Conservation (phyloP, 2,113 vertebrate species). For the Neofelis nebulosa region DNA sequence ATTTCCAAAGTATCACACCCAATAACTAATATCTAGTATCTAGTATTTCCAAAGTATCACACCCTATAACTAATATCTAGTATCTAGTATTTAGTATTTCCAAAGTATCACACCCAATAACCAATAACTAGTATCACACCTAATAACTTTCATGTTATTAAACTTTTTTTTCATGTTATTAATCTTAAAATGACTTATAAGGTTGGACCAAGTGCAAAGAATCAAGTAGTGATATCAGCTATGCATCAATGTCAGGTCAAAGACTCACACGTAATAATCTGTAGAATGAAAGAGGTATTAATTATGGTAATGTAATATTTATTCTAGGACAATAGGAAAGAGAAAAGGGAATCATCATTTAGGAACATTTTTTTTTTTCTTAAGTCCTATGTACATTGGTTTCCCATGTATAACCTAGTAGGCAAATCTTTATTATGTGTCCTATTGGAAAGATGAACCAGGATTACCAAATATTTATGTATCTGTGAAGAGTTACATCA, state of each 20-base stretch:
- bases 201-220: background rate
- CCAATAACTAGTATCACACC: background rate
- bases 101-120: background rate
- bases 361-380: background rate
- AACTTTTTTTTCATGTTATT: background rate
- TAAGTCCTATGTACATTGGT: background rate
- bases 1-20: background rate
- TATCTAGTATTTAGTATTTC: background rate
- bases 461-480: background rate
- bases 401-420: background rate
- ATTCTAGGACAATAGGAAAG: background rate
- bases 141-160: background rate
- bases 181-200: background rate
- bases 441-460: background rate
- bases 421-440: background rate
- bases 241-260: background rate
- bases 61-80: background rate
- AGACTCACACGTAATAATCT: background rate
- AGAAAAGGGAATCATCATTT: background rate
- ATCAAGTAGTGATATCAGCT: background rate
- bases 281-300: background rate
- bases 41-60: background rate
- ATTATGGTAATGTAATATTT: background rate
- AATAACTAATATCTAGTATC: background rate
- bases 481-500: background rate